Evolutionary conservation across 1,140 invertebrate genomes (phyloP).

Genomic region (Catajapyx aquilonaris): DNA sequence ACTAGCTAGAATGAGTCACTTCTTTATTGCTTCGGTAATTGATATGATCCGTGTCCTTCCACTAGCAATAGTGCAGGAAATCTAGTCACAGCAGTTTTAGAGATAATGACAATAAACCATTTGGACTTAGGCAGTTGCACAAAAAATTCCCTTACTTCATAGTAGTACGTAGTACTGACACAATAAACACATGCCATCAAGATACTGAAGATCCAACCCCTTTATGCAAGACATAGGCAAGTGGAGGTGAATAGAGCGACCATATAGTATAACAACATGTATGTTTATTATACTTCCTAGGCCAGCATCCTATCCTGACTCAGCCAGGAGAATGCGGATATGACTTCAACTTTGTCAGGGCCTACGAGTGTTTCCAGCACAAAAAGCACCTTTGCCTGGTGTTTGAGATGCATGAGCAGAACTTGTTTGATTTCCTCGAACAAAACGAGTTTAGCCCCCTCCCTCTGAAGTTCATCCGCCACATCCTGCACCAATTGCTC

Average conservation of each 20-base stretch:
- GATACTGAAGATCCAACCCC: conserved; percentile 99
- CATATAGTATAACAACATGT: too few species aligned
- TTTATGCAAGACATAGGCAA: conserved; percentile 97
- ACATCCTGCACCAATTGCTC: conserved; percentile 95
- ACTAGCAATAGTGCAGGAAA: too few species aligned
- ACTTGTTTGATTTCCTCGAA: conserved; percentile 98
- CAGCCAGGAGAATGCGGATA: conserved; percentile 98
- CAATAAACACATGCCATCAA: too few species aligned
- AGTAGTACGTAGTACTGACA: too few species aligned
- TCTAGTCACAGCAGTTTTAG: too few species aligned
- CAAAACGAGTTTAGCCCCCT: conserved; percentile 98
- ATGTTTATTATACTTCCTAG: conserved; percentile 21
- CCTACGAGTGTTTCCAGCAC: conserved; percentile 98
- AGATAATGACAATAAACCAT: too few species aligned
- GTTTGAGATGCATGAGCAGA: conserved; percentile 99
- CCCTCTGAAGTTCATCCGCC: conserved; percentile 93
- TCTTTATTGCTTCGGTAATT: too few species aligned
- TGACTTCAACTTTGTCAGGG: conserved; percentile 98
- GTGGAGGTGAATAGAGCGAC: conserved; percentile 80
- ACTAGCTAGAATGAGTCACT: too few species aligned
- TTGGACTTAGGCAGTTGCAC: too few species aligned
- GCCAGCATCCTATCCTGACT: conserved; percentile 89
- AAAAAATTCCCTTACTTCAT: too few species aligned
- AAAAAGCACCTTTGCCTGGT: conserved; percentile 99
- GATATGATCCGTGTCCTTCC: too few species aligned